Conservation (phyloP, 2,888 invertebrate genomes). For the Xylota sylvarum region DNA sequence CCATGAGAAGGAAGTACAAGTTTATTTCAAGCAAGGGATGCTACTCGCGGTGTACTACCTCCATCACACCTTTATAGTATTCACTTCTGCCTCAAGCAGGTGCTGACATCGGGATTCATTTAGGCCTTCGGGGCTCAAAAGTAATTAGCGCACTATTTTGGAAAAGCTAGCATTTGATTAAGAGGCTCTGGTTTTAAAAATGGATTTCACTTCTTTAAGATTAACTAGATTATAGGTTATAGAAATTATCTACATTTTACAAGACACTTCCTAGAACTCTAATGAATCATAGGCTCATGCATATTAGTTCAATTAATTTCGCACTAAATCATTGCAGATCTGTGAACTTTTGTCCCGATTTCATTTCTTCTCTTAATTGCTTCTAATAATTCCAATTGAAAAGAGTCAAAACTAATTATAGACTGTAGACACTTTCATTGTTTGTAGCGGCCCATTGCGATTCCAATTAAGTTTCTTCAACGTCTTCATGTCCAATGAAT, state of each 20-base stretch:
- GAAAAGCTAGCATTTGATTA: no score
- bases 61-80: no score
- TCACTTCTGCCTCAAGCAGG: no score
- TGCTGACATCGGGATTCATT: no score
- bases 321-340: neutral
- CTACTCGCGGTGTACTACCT: no score
- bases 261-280: neutral
- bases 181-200: no score
- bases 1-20: no score
- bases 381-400: constrained; percentile 6
- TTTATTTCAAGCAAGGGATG: no score
- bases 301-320: neutral
- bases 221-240: no score
- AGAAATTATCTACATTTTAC: neutral
- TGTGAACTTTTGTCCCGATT: constrained; percentile 11
- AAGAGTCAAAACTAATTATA: constrained; percentile 4
- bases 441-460: neutral
- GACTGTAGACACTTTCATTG: neutral
- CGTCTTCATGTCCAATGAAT: constrained; percentile 9
- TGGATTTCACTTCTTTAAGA: no score
- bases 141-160: no score
- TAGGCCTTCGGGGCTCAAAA: no score
- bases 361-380: neutral
- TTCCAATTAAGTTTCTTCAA: constrained; percentile 3
- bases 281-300: neutral